Evolutionary conservation across 2,113 vertebrate genomes (phyloP).

Genomic region (Calyptomena viridis): DNA sequence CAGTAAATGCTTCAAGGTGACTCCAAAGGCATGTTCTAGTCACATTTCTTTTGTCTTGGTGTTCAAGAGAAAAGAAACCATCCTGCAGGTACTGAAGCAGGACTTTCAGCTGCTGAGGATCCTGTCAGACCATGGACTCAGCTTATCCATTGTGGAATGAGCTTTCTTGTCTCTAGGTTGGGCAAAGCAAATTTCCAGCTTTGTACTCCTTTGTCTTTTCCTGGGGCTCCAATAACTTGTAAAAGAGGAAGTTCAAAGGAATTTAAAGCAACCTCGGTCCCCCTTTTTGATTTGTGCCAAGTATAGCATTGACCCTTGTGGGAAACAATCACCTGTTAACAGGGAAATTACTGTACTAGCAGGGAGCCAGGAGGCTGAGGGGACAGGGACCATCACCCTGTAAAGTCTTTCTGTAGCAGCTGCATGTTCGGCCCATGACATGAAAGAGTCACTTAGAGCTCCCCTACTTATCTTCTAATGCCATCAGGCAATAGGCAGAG

Average conservation of each 20-base stretch:
- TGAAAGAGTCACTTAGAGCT: not conserved
- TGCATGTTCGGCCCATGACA: not conserved
- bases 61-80: not conserved
- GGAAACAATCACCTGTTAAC: not conserved
- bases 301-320: not conserved
- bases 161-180: not conserved
- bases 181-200: not conserved
- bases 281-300: not conserved
- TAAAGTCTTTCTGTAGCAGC: not conserved
- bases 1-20: not conserved
- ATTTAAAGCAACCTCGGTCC: not conserved
- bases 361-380: not conserved
- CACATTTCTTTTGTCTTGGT: not conserved
- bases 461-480: not conserved
- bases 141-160: not conserved
- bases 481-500: not conserved
- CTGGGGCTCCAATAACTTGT: not conserved
- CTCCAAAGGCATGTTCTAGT: not conserved
- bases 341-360: not conserved
- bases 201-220: not conserved
- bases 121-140: accelerated
- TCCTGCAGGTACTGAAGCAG: not conserved
- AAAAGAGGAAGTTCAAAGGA: not conserved
- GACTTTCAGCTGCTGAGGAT: not conserved
- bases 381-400: not conserved